Evolutionary conservation across 2,888 invertebrate genomes (phyloP), one percentile per base, ranked within the genome.

Genomic region (Ephialtes manifestator): DNA sequence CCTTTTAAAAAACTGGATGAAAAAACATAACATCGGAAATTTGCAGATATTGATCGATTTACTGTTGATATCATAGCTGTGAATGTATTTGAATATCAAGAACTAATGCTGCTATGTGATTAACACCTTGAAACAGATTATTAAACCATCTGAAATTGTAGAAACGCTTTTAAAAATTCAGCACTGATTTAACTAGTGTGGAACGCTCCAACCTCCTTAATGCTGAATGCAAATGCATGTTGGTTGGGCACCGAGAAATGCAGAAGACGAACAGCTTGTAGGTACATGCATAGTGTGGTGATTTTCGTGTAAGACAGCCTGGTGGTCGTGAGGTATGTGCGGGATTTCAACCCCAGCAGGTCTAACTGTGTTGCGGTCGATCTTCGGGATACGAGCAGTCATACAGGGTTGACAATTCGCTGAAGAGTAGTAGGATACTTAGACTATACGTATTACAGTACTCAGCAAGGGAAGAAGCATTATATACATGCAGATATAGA

Each of bases 321-420:
- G 58, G 78, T 60, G 53, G 78, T 78, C 48, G 55, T 78, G 78
- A 78, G 70, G 70, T 60, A 78, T 71, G 70, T 13, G 78, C 78
- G 51, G 39, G 35, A 35, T 70, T 70, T 78, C 70, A 71, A 35
- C 48, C 51, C 60, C 70, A 71, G 60, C 31, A 71, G 60, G 60
- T 78, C 60, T 71, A 60, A 39, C 46, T 70, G 51, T 63, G 78
- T 70, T 78, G 78, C 70, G 78, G 78, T 78, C 51, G 78, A 55
- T 70, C 31, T 43, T 46, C 60, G 31, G 13, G 15, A 71, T 70
- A 35, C 60, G 18, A 20, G 60, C 60, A 60, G 70, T 70, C 70
- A 60, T 78, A 71, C 70, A 71, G 35, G 48, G 70, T 24, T 78
- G 78, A 78, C 70, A 70, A 78, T 78, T 60, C 46, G 43, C 58